Conservation (phyloP, 2,113 vertebrate species). For the Atrichornis clamosus region DNA sequence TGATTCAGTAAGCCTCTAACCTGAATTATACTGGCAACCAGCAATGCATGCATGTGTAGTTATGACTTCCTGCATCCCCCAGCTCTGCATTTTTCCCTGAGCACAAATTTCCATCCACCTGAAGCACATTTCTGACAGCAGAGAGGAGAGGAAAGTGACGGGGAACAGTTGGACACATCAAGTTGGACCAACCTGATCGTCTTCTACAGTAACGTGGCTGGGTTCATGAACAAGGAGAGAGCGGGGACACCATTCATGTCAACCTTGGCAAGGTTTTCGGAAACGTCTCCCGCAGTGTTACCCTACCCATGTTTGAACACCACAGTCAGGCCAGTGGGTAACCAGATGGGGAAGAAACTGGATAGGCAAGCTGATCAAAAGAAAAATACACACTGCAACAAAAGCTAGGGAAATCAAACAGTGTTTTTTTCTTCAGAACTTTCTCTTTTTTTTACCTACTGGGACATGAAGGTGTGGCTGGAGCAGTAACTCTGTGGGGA, state of each 20-base stretch:
- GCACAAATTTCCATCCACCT: background rate
- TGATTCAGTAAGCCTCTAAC: background rate
- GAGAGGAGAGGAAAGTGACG: background rate
- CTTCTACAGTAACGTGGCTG: background rate
- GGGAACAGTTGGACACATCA: background rate
- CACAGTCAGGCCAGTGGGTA: background rate
- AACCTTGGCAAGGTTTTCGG: accelerated
- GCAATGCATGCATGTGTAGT: background rate
- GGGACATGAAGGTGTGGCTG: background rate
- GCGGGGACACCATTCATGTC: background rate
- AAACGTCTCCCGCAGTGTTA: background rate
- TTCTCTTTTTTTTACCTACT: background rate
- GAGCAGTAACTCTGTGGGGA: background rate
- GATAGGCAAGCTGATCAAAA: background rate
- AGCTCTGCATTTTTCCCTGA: background rate
- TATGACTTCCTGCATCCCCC: background rate
- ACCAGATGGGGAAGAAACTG: background rate
- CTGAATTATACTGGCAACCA: background rate
- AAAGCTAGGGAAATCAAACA: background rate
- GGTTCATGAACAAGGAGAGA: background rate
- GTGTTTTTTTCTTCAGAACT: background rate
- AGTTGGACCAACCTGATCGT: background rate
- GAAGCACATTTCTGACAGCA: background rate
- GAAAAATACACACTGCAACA: background rate
- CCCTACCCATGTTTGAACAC: background rate